Conservation (phyloP, 2,797 vertebrate genomes). For the Diceros bicornis region DNA sequence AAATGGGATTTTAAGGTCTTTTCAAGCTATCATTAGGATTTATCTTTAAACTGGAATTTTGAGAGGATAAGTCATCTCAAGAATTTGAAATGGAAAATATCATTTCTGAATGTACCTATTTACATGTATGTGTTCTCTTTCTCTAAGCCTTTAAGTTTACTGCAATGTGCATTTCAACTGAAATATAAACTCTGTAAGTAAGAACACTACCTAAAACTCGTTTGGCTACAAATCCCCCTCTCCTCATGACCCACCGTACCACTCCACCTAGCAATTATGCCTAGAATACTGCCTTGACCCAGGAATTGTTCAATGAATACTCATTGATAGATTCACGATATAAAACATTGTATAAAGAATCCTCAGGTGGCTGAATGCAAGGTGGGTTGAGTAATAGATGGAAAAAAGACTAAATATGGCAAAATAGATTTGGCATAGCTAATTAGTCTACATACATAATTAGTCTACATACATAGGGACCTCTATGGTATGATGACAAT, state of each 20-base stretch:
- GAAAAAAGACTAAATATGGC: not conserved
- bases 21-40: not conserved
- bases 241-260: not conserved
- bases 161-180: not conserved
- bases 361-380: not conserved
- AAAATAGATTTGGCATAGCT: not conserved
- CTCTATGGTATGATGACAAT: not conserved
- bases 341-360: not conserved
- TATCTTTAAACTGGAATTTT: conserved; percentile 14
- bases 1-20: conserved; percentile 32
- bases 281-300: not conserved
- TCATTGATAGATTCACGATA: not conserved
- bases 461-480: not conserved
- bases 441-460: not conserved
- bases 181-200: not conserved
- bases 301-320: not conserved
- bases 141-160: not conserved
- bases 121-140: not conserved
- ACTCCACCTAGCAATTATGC: not conserved
- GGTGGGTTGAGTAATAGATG: not conserved
- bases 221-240: not conserved
- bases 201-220: not conserved
- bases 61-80: not conserved
- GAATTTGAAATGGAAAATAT: conserved; percentile 36
- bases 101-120: not conserved